These are phyloP conservation scores for Thunnus thynnus DNA, from an alignment of 2,113 vertebrate species.

Conservation along the genomic window DNA sequence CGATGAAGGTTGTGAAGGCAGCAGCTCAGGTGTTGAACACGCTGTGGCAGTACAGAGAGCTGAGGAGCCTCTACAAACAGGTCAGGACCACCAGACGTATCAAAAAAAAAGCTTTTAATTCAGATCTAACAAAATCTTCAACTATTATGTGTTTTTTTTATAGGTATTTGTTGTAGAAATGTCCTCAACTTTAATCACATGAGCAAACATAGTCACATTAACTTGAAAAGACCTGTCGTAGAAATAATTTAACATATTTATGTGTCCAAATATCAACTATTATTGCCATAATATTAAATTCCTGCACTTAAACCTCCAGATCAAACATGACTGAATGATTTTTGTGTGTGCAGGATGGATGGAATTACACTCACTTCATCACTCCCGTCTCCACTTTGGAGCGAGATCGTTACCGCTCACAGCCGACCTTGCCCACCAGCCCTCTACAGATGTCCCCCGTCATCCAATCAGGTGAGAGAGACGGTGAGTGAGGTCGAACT, in stretches of 20 bases:
- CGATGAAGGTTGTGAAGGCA: slow-evolving; percentile 97
- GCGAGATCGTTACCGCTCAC: slow-evolving; percentile 96
- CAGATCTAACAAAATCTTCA: too few species aligned
- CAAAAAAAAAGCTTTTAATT: too few species aligned
- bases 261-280: too few species aligned
- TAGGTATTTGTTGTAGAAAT: too few species aligned
- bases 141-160: too few species aligned
- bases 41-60: slow-evolving; percentile 97
- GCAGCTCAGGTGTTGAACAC: slow-evolving; percentile 98
- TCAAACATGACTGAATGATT: neutral
- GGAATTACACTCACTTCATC: slow-evolving; percentile 99
- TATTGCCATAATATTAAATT: too few species aligned
- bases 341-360: slow-evolving; percentile 89
- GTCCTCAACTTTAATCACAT: too few species aligned
- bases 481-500: neutral
- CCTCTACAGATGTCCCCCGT: slow-evolving; percentile 96
- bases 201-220: too few species aligned
- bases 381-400: slow-evolving; percentile 97
- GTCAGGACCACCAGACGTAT: slow-evolving; percentile 72
- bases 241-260: too few species aligned
- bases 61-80: slow-evolving; percentile 98
- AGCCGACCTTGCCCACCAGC: slow-evolving; percentile 94
- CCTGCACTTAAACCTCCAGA: too few species aligned
- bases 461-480: slow-evolving; percentile 94
- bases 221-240: too few species aligned